A percentile compares a stretch with the other conserved stretches of the same genome.
phyloP scores from a whole-genome alignment of 92 coral and sea anemone genomes.

The Porites evermanni region DNA sequence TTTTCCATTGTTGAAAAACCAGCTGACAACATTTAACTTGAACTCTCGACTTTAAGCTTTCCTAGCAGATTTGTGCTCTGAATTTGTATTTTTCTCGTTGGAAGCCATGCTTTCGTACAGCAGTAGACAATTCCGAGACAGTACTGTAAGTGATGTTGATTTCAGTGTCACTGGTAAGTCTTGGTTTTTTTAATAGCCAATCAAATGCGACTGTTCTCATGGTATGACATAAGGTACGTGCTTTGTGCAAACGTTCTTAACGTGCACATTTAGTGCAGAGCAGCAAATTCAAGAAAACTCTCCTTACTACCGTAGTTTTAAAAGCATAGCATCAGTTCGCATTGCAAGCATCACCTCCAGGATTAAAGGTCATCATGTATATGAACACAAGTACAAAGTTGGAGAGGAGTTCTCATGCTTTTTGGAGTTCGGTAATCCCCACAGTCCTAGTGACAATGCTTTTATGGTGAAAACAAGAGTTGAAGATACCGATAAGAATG shows the following conservation, averaged over 20 bases:
- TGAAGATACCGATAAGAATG: conserved; percentile 2
- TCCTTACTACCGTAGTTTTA: not conserved
- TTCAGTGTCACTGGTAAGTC: not conserved
- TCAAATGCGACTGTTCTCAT: not conserved
- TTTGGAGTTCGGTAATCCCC: conserved; percentile 9
- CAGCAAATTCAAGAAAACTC: too few species aligned
- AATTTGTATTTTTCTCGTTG: conserved; percentile 34
- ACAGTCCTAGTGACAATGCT: not conserved
- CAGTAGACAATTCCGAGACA: not conserved
- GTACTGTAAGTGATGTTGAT: too few species aligned
- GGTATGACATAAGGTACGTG: not conserved
- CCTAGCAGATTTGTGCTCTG: conserved; percentile 28
- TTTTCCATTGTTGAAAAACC: conserved; percentile 34
- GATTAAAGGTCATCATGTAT: conserved; percentile 48
- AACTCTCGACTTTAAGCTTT: conserved; percentile 37
- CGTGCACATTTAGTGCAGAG: too few species aligned
- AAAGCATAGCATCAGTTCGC: conserved; percentile 38
- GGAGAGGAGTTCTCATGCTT: conserved; percentile 39
- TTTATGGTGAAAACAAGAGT: not conserved
- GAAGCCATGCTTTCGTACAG: conserved; percentile 32
- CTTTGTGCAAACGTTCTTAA: conserved; percentile 2
- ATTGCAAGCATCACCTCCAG: conserved; percentile 45
- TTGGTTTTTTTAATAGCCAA: not conserved
- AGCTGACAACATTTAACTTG: conserved; percentile 38
- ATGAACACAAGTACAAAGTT: conserved; percentile 38